Evolutionary conservation across 2,888 invertebrate genomes (phyloP).

Genomic region (Lordiphosa andalusiaca): DNA sequence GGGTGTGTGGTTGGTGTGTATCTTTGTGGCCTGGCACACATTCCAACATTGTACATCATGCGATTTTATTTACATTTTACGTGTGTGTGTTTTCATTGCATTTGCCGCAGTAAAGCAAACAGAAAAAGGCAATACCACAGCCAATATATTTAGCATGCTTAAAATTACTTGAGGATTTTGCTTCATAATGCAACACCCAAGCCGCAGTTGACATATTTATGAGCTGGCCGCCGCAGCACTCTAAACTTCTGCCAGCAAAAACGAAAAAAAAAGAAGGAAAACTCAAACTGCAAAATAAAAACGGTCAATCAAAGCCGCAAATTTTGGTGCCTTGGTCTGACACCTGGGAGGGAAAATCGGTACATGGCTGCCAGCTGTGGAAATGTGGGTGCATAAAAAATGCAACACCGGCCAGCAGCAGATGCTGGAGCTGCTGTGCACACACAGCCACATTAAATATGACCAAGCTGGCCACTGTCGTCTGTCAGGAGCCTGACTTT

Average conservation of each 20-base stretch:
- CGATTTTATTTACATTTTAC: slow-evolving; percentile 71
- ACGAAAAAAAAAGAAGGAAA: too few relatives aligned
- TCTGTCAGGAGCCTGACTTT: slow-evolving; percentile 37
- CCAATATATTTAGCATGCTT: slow-evolving; percentile 50
- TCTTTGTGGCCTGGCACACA: slow-evolving; percentile 42
- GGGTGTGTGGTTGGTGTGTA: slow-evolving; percentile 20
- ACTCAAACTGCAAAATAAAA: neutral
- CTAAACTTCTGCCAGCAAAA: slow-evolving; percentile 51
- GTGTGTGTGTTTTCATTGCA: slow-evolving; percentile 64
- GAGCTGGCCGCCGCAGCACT: slow-evolving; percentile 57
- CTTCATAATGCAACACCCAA: slow-evolving; percentile 43
- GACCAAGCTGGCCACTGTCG: slow-evolving; percentile 60
- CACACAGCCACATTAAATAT: slow-evolving; percentile 61
- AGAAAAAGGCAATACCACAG: slow-evolving; percentile 35
- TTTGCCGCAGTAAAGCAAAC: slow-evolving; percentile 65
- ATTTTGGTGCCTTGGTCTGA: slow-evolving; percentile 60
- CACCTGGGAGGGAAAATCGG: slow-evolving; percentile 48
- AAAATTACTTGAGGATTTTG: slow-evolving; percentile 56
- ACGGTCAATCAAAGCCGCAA: slow-evolving; percentile 71
- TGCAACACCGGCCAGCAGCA: slow-evolving; percentile 38
- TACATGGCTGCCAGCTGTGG: slow-evolving; percentile 62
- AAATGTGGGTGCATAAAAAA: slow-evolving; percentile 66
- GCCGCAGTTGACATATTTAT: slow-evolving; percentile 63
- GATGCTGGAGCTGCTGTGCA: slow-evolving; percentile 3
- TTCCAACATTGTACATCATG: slow-evolving; percentile 42